These are phyloP conservation scores for Gerris buenoi DNA, from an alignment of 1,140 invertebrate species.

Conservation along the genomic window DNA sequence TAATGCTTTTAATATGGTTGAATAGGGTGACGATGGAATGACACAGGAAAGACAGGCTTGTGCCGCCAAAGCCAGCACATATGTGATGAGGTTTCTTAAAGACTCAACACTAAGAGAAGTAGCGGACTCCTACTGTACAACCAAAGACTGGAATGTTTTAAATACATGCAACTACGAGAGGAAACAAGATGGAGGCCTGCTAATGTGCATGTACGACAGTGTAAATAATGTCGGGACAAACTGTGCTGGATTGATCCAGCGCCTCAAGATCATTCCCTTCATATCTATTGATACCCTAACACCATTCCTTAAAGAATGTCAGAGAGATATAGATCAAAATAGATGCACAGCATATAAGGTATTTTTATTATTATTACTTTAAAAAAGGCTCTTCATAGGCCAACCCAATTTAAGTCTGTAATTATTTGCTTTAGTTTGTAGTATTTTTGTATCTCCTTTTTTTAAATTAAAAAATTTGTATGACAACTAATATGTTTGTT, in stretches of 20 bases:
- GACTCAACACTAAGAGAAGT: neutral
- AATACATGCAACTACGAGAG: neutral
- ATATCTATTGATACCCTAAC: neutral
- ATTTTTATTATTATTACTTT: neutral
- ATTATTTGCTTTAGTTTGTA: no score
- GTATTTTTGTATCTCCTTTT: no score
- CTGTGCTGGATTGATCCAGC: neutral
- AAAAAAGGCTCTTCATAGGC: no score
- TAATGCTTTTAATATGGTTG: no score
- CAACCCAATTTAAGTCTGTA: no score
- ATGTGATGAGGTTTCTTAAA: neutral
- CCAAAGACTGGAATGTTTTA: neutral
- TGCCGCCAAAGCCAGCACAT: neutral
- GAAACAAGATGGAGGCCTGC: neutral
- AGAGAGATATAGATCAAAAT: neutral
- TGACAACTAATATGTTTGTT: no score
- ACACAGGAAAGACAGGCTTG: neutral
- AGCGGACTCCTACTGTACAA: neutral
- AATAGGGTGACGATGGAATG: neutral
- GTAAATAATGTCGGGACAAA: neutral
- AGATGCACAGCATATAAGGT: neutral
- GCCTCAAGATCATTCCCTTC: neutral
- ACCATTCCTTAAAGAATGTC: neutral
- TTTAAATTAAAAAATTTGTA: no score
- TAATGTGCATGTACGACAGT: conserved; percentile 1